A percentile compares a stretch with the other conserved stretches of the same genome.
Conservation (phyloP, 2,888 invertebrate species). For the Drepanosiphum platanoidis region DNA sequence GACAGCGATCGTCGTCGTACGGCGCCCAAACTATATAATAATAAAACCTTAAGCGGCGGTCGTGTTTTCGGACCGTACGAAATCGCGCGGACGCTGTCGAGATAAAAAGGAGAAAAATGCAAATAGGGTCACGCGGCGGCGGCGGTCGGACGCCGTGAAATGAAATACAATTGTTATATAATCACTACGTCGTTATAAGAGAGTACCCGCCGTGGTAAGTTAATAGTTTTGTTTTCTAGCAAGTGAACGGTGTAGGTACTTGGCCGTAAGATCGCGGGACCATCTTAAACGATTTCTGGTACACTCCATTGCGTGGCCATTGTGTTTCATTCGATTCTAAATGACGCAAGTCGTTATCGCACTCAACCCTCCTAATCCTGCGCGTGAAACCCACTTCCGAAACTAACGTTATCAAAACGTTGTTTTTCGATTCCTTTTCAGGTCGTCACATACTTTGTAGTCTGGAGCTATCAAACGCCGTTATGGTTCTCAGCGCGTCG, state of each 20-base stretch:
- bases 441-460: not conserved
- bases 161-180: not conserved
- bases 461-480: not conserved
- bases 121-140: not conserved
- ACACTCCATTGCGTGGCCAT: constrained; percentile 5
- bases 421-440: constrained; percentile 13
- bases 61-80: too few species aligned
- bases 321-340: constrained; percentile 23
- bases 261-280: not conserved
- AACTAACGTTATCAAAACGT: not conserved
- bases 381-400: not conserved
- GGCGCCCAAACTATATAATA: too few species aligned
- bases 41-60: too few species aligned
- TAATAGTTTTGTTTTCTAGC: constrained; percentile 16
- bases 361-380: not conserved
- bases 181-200: not conserved
- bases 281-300: constrained; percentile 27
- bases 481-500: not conserved
- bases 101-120: too few species aligned
- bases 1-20: too few species aligned
- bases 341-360: constrained; percentile 40
- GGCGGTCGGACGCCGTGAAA: not conserved
- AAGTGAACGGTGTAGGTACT: constrained; percentile 17
- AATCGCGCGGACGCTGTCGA: too few species aligned
- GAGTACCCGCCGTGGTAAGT: not conserved